Conservation (phyloP, 2,888 invertebrate species). For the Pandemis heparana region DNA sequence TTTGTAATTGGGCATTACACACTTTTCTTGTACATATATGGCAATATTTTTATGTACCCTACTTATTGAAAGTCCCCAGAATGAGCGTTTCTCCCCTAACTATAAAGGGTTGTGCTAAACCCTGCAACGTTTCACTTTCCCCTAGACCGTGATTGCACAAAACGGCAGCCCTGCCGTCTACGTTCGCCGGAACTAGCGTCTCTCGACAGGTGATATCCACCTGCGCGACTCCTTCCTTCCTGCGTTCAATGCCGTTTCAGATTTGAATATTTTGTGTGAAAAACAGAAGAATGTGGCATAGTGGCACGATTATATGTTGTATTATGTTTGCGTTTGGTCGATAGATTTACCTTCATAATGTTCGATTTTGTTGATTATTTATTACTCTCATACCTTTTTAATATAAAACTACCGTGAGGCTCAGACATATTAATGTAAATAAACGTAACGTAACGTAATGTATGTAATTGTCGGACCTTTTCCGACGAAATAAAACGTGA, state of each 20-base stretch:
- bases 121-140: background rate
- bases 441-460: too few species aligned
- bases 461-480: too few species aligned
- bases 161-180: slow-evolving; percentile 44
- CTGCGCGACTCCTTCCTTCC: slow-evolving; percentile 70
- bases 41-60: background rate
- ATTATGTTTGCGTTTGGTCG: too few species aligned
- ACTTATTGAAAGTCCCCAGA: background rate
- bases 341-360: too few species aligned
- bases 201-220: slow-evolving; percentile 67
- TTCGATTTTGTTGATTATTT: too few species aligned
- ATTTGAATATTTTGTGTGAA: slow-evolving; percentile 52
- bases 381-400: too few species aligned
- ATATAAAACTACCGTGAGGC: too few species aligned
- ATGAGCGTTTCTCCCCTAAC: background rate
- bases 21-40: too few species aligned
- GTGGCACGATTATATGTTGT: background rate
- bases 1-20: too few species aligned
- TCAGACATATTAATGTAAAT: too few species aligned
- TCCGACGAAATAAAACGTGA: too few species aligned
- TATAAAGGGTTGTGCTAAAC: background rate
- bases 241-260: slow-evolving; percentile 58
- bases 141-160: slow-evolving; percentile 6
- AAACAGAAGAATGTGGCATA: slow-evolving; percentile 20
- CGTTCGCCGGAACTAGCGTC: slow-evolving; percentile 47